Percentiles rank a stretch among this genome's conserved stretches.
Evolutionary conservation across 2,888 invertebrate species (phyloP).

Genomic region (Rhagophthalmus giganteus): DNA sequence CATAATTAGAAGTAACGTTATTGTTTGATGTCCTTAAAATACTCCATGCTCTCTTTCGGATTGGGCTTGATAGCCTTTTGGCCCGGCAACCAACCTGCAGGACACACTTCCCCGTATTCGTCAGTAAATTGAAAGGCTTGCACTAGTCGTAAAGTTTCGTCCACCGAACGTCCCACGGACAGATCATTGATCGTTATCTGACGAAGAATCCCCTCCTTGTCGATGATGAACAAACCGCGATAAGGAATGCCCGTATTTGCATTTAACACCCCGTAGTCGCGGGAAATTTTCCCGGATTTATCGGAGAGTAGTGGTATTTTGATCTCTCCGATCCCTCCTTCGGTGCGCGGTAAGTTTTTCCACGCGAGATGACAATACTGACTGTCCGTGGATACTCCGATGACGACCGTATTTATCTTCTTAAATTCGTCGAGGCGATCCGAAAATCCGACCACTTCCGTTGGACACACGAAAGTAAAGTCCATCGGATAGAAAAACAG

Average conservation of each 20-base stretch:
- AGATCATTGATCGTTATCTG: constrained; percentile 97
- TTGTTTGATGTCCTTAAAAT: constrained; percentile 53
- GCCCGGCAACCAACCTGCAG: constrained; percentile 94
- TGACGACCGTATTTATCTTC: constrained; percentile 80
- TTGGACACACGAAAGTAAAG: constrained; percentile 85
- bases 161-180: constrained; percentile 89
- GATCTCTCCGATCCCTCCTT: constrained; percentile 93
- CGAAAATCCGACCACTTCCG: constrained; percentile 97
- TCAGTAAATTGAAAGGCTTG: constrained; percentile 98
- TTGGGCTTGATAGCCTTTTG: constrained; percentile 90
- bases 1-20: no score
- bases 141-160: constrained; percentile 90
- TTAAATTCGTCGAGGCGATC: constrained; percentile 83
- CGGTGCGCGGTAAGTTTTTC: constrained; percentile 92
- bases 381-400: constrained; percentile 94
- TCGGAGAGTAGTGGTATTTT: constrained; percentile 93
- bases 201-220: constrained; percentile 80
- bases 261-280: constrained; percentile 86
- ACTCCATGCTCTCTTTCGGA: constrained; percentile 79
- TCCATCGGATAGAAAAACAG: no score
- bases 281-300: constrained; percentile 83
- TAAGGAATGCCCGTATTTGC: constrained; percentile 91
- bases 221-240: constrained; percentile 96
- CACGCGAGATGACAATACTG: constrained; percentile 97
- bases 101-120: constrained; percentile 91